Evolutionary conservation across 2,113 vertebrate species (phyloP), one percentile per base, ranked within the genome.

Genomic region (Centropus bengalensis): DNA sequence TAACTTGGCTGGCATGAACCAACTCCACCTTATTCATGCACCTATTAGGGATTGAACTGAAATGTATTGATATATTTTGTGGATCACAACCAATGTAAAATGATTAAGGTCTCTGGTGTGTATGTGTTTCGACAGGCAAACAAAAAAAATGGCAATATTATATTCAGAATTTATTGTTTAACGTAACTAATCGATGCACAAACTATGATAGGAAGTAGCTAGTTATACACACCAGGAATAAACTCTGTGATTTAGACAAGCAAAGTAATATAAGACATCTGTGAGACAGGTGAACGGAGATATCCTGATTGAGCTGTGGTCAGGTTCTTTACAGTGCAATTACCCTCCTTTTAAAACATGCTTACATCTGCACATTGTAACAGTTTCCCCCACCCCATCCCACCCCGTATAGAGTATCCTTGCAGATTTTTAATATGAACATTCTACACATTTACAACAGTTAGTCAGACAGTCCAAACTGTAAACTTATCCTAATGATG

Each of bases 91-190:
- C 97, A 98, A 97, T 92, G 94, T 97, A 98, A 97, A 97, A 97
- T 97, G 95, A 98, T 98, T 99, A 99, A 99, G 99, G 99, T 99
- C 97, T 98, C 98, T 98, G 99, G 99, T 99, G 98, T 98, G 52
- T 82, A 94, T 98, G 47, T 49, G 47, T 49, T 21, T 49, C 10
- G 97, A 98, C 97, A 98, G 98, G 98, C 98, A 99, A 99, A 98
- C 84, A 96, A 97, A 97, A 97, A 96, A 92, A 97, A 71, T 97
- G 94, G 96, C 91, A 97, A 97, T 97, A 98, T 96, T 96, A 98
- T 86, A 93, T 97, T 97, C 95, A 96, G 95, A 89, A 96, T 97
- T 98, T 97, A 98, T 96, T 97, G 94, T 97, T 97, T 96, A 88
- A 95, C 96, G 33, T 97, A 96, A 89, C 86, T 97, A 78, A 71